Conservation (phyloP, 2,888 invertebrate species). For the Coremacera marginata region DNA sequence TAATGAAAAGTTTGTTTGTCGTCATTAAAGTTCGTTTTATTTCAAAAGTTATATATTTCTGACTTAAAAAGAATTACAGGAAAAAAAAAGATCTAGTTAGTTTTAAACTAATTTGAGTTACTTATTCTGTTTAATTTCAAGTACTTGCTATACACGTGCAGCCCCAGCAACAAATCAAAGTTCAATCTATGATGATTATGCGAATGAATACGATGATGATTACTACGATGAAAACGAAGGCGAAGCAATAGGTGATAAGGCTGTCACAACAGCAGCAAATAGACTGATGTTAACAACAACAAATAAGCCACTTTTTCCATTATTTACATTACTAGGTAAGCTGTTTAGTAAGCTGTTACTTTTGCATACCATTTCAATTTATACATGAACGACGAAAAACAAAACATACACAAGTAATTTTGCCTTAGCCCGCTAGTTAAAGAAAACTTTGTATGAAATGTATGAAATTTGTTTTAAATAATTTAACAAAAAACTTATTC, state of each 20-base stretch:
- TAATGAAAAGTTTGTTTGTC: too few species aligned
- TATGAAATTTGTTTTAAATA: too few species aligned
- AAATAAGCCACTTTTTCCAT: constrained; percentile 31
- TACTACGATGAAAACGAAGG: constrained; percentile 52
- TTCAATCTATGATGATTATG: constrained; percentile 50
- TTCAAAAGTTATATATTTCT: too few species aligned
- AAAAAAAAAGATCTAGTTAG: not conserved
- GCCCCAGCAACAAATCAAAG: constrained; percentile 54
- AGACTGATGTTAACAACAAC: constrained; percentile 31
- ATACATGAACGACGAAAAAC: too few species aligned
- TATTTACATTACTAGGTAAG: constrained; percentile 32
- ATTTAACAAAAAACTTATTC: too few species aligned
- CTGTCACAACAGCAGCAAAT: constrained; percentile 33
- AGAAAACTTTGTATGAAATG: too few species aligned
- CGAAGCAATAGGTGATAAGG: constrained; percentile 32
- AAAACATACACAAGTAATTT: too few species aligned
- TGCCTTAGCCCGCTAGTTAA: too few species aligned
- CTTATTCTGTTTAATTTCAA: constrained; percentile 41
- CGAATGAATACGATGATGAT: constrained; percentile 56
- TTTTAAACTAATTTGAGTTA: not conserved
- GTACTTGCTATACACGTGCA: constrained; percentile 58
- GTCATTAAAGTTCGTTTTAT: too few species aligned
- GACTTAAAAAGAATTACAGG: too few species aligned
- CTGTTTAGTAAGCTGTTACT: constrained; percentile 14
- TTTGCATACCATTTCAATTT: too few species aligned